phyloP scores from a whole-genome alignment of 1,140 invertebrate species.

The Pseudomyrmex concolor region DNA sequence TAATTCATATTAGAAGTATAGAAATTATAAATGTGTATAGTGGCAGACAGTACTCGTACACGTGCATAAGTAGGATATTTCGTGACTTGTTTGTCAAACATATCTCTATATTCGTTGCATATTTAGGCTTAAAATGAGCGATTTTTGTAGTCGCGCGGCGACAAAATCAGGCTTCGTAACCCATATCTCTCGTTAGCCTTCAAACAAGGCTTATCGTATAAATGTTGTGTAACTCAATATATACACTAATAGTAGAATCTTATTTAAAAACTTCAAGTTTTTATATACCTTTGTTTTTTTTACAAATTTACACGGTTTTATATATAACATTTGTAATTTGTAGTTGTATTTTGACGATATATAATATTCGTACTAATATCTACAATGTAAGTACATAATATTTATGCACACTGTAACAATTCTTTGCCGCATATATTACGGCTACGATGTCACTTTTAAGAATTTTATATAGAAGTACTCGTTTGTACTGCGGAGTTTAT shows the following conservation, averaged over 20 bases:
- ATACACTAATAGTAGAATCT: constrained; percentile 65
- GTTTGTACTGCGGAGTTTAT: not conserved
- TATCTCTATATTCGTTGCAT: constrained; percentile 59
- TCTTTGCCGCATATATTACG: not conserved
- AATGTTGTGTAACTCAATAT: not conserved
- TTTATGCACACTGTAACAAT: constrained; percentile 17
- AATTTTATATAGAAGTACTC: constrained; percentile 12
- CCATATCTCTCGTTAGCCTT: no score
- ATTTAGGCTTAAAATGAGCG: constrained; percentile 17
- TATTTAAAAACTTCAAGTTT: constrained; percentile 54
- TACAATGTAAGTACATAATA: not conserved
- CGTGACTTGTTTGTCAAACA: constrained; percentile 5
- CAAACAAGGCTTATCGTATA: no score
- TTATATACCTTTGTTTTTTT: constrained; percentile 73
- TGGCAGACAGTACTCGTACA: constrained; percentile 59
- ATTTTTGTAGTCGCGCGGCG: no score
- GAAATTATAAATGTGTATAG: constrained; percentile 65
- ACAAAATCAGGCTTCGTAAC: no score
- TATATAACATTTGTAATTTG: constrained; percentile 66
- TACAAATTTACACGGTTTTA: constrained; percentile 75
- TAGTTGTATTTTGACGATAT: constrained; percentile 62
- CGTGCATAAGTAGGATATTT: not conserved
- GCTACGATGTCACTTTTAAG: not conserved
- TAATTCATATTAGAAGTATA: constrained; percentile 64
- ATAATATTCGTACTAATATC: constrained; percentile 1